A percentile compares a stretch with the other conserved stretches of the same genome.
Conservation (phyloP, 2,797 vertebrate species). For the Zalophus californianus region DNA sequence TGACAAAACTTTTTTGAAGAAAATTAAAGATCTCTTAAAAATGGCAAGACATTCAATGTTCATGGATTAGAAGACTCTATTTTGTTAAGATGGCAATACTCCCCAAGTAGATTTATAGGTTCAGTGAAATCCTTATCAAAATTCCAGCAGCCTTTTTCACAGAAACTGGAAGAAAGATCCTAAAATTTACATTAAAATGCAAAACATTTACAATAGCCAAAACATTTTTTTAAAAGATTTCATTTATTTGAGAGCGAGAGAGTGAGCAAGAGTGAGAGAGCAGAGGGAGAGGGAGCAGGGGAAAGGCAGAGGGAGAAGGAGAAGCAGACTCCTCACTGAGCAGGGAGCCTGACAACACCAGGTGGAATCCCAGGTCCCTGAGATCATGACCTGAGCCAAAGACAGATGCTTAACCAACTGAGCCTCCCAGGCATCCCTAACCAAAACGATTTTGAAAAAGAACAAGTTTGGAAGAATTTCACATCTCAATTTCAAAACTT, state of each 20-base stretch:
- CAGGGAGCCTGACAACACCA: neutral
- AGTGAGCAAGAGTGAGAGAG: neutral
- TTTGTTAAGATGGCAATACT: neutral
- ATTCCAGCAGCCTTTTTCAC: neutral
- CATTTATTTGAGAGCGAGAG: neutral
- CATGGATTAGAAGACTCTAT: neutral
- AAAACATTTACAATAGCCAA: neutral
- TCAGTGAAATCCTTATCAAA: neutral
- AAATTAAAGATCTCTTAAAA: constrained; percentile 8
- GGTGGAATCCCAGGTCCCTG: neutral
- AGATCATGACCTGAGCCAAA: neutral
- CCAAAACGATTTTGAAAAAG: neutral
- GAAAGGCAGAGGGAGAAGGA: too few relatives aligned
- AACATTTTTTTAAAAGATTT: neutral
- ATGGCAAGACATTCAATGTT: neutral
- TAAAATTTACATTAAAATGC: neutral
- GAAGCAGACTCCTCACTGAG: neutral
- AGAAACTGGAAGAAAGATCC: neutral
- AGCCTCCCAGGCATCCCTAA: neutral
- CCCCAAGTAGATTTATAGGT: neutral
- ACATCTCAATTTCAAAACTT: neutral
- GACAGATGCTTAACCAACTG: neutral
- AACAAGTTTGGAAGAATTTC: neutral
- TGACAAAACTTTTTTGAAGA: neutral
- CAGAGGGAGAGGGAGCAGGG: too few relatives aligned